Evolutionary conservation across 2,797 vertebrate genomes (phyloP).

Genomic region (Sebastes vulpes): DNA sequence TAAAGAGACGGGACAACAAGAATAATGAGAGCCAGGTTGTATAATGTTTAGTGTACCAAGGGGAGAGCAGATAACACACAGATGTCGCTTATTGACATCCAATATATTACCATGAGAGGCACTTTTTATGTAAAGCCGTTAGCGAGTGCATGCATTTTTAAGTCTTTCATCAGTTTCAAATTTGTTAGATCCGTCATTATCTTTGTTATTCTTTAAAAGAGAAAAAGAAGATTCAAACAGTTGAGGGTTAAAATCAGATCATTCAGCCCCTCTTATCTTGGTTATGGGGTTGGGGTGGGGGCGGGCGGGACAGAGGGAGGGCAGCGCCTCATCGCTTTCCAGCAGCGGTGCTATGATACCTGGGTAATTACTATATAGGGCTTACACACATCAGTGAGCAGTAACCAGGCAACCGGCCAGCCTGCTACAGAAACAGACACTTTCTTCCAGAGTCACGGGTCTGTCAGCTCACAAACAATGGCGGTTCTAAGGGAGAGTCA

Average conservation of each 20-base stretch:
- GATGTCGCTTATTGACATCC: slow-evolving; percentile 26
- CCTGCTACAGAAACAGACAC: slow-evolving; percentile 71
- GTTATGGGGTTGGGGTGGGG: background rate
- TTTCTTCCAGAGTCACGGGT: slow-evolving; percentile 50
- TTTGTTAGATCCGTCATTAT: background rate
- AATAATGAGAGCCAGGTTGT: slow-evolving; percentile 27
- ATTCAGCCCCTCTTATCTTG: slow-evolving; percentile 28
- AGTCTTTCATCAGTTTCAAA: background rate
- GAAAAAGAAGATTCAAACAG: background rate
- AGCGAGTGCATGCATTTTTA: slow-evolving; percentile 24
- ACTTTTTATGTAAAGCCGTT: slow-evolving; percentile 24
- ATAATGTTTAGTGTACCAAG: slow-evolving; percentile 20
- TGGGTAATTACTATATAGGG: slow-evolving; percentile 83
- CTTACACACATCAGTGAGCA: slow-evolving; percentile 81
- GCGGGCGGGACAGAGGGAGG: slow-evolving; percentile 35
- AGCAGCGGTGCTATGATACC: slow-evolving; percentile 79
- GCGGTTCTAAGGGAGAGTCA: background rate
- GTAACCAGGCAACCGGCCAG: slow-evolving; percentile 86
- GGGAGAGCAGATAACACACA: slow-evolving; percentile 9
- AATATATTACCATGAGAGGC: slow-evolving; percentile 4
- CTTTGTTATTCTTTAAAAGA: slow-evolving; percentile 11
- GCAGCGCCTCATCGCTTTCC: slow-evolving; percentile 52
- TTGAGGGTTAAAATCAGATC: slow-evolving; percentile 20
- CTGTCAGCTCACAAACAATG: slow-evolving; percentile 28
- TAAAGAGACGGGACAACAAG: slow-evolving; percentile 44